phyloP scores from a whole-genome alignment of 2,888 invertebrate genomes.

The Cataglyphis albicans region DNA sequence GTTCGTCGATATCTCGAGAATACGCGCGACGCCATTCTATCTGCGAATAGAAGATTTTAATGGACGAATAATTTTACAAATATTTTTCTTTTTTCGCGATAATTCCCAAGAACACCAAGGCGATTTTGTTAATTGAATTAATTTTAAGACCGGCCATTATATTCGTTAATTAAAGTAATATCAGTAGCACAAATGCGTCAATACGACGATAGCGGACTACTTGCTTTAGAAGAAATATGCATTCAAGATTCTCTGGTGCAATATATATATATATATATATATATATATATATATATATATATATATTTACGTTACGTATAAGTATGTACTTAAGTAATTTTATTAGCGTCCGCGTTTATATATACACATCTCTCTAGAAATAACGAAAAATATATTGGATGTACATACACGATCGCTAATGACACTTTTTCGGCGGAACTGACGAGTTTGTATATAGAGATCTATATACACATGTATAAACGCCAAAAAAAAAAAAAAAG shows the following conservation, averaged over 20 bases:
- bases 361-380: constrained; percentile 79
- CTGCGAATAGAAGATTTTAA: constrained; percentile 21
- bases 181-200: constrained; percentile 72
- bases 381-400: constrained; percentile 72
- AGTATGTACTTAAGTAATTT: constrained; percentile 57
- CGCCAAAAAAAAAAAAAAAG: constrained; percentile 77
- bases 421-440: constrained; percentile 79
- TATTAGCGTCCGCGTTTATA: constrained; percentile 77
- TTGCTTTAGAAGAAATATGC: constrained; percentile 39
- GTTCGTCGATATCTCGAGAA: constrained; percentile 25
- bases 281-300: neutral
- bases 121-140: neutral
- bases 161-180: constrained; percentile 44
- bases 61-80: neutral
- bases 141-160: constrained; percentile 14
- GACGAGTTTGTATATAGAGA: constrained; percentile 83
- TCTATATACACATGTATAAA: constrained; percentile 80
- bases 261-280: neutral
- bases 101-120: constrained; percentile 12
- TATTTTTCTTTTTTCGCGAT: neutral
- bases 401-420: constrained; percentile 78
- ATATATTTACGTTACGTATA: constrained; percentile 67
- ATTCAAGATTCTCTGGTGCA: constrained; percentile 41
- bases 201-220: constrained; percentile 62
- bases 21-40: neutral